Conservation (phyloP, 2,113 vertebrate genomes). For the Pholis gunnellus region DNA sequence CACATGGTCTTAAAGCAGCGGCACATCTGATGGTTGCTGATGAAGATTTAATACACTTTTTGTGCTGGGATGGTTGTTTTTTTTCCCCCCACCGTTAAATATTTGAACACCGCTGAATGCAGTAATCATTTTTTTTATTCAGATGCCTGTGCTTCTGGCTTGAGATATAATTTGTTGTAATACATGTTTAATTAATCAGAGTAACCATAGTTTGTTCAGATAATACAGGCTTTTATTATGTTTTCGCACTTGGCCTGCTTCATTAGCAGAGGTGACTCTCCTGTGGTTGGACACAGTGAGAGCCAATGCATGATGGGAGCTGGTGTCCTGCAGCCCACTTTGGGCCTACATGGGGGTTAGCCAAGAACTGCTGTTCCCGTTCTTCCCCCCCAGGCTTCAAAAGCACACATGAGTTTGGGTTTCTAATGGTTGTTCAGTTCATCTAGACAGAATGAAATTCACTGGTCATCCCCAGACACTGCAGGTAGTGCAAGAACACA, state of each 20-base stretch:
- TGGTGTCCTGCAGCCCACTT: constrained; percentile 27
- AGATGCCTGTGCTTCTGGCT: constrained; percentile 46
- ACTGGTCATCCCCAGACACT: constrained; percentile 4
- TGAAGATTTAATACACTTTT: constrained; percentile 25
- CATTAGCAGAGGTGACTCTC: constrained; percentile 20
- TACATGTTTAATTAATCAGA: background rate
- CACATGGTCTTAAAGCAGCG: background rate
- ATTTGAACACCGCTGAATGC: constrained; percentile 37
- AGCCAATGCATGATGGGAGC: constrained; percentile 7
- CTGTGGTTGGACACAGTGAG: constrained; percentile 34
- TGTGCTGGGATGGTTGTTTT: constrained; percentile 2
- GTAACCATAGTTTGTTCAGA: background rate
- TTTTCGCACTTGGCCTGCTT: constrained; percentile 22
- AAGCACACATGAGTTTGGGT: constrained; percentile 35
- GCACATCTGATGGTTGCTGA: constrained; percentile 11
- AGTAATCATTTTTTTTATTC: constrained; percentile 15
- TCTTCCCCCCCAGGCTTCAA: constrained; percentile 19
- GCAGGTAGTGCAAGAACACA: constrained; percentile 12
- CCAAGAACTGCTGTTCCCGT: constrained; percentile 16
- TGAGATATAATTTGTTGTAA: background rate
- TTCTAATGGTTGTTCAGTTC: constrained; percentile 31
- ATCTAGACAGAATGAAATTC: background rate
- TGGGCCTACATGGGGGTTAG: constrained; percentile 22
- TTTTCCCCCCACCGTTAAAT: background rate
- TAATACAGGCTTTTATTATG: background rate